Base-by-base conservation (phyloP, 2,113 vertebrate species). In the Ailuropoda melanoleuca region DNA sequence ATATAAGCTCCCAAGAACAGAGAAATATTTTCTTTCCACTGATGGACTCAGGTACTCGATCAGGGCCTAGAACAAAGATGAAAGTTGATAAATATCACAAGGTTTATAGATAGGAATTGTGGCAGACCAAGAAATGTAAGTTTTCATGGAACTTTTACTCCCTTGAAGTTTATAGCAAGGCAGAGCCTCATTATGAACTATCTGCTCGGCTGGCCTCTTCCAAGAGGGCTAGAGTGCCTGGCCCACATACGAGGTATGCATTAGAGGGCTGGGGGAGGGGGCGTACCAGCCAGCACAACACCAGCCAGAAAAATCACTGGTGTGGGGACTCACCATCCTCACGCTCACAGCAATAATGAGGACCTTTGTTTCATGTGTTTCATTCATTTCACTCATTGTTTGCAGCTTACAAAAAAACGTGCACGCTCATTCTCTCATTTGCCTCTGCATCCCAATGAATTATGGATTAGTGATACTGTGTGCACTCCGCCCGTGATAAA, bases 401-500 rank as follows among this genome's bases (percentile, higher is more conserved):
- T 66, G 64, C 9, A 5, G 39, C 39, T 60, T 46, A 53, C 23
- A 68, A n/a, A 66, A 66, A 48, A 48, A 4, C 2, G 24, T 7
- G 14, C 53, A 7, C 11, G 1, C 15, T 50, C 53, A 9, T 24
- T 39, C 70, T 62, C 68, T 74, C 74, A 7, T 7, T 2, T 3
- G 24, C 12, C 11, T 37, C 94, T 24, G 50, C 10, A 6, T 50
- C 37, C 53, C 31, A 1, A n/a, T 74, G 72, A 48, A 66, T 60
- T 55, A 17, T 24, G 26, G 24, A 17, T 95, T 34, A 19, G 8
- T 46, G 29, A 15, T 23, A 17, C 4, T 85, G 34, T 6, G 7
- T 0, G 0, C 48, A 34, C 14, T 11, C 53, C 17, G 60, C 19
- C 3, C 15, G 10, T 0, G 0, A 62, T 55, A 6, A 60, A 55